Conservation (phyloP, 2,113 vertebrate species). For the Poeciliopsis retropinna region DNA sequence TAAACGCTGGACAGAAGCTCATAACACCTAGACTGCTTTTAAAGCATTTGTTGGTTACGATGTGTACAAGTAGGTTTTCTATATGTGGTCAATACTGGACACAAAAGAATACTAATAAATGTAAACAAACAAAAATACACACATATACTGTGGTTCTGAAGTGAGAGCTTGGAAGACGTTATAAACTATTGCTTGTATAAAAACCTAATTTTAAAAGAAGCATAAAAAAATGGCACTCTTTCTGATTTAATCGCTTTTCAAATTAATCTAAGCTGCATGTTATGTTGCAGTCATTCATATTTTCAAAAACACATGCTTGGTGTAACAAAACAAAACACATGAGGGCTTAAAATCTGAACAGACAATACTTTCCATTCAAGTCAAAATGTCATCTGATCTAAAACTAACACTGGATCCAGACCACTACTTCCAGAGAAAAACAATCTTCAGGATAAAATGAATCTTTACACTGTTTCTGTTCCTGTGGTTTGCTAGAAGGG, state of each 20-base stretch:
- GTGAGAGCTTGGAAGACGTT: background rate
- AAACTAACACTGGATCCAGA: background rate
- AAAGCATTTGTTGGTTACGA: background rate
- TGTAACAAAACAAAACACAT: constrained; percentile 6
- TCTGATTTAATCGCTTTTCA: background rate
- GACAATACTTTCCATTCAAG: background rate
- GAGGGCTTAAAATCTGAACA: background rate
- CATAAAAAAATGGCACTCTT: constrained; percentile 2
- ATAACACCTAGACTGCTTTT: background rate
- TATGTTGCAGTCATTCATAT: background rate
- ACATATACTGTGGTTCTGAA: background rate
- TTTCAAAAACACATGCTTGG: constrained; percentile 10
- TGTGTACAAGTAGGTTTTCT: background rate
- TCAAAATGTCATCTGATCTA: background rate
- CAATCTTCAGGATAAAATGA: background rate
- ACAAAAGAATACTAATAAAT: constrained; percentile 23
- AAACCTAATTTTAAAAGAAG: constrained; percentile 7
- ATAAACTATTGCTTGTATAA: constrained; percentile 38
- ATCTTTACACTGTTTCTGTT: background rate
- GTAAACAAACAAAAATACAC: constrained; percentile 3
- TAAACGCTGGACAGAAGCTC: no score
- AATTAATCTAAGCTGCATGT: background rate
- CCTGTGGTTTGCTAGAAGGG: background rate
- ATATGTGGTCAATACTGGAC: background rate
- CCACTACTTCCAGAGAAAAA: background rate